Evolutionary conservation across 2,888 invertebrate genomes (phyloP).

Genomic region (Encarsia formosa): DNA sequence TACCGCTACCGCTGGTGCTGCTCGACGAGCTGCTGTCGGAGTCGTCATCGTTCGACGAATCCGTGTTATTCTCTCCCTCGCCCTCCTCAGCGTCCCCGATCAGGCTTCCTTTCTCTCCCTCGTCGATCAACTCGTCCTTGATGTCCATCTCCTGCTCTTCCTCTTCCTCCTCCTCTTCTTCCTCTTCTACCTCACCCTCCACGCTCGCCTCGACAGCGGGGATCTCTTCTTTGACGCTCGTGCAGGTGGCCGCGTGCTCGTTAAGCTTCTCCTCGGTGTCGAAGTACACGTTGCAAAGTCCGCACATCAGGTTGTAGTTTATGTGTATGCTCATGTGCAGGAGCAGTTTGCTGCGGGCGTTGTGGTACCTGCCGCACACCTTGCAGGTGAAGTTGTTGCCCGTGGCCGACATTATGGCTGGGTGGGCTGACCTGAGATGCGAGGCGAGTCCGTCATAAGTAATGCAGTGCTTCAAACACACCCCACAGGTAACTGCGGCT

Average conservation of each 20-base stretch:
- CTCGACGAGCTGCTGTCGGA: conserved; percentile 19
- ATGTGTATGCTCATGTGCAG: conserved; percentile 59
- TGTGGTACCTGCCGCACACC: conserved; percentile 56
- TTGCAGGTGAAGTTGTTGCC: conserved; percentile 60
- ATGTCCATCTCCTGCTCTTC: conserved; percentile 30
- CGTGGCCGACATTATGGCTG: conserved; percentile 52
- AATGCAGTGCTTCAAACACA: conserved; percentile 57
- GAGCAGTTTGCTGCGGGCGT: conserved; percentile 56
- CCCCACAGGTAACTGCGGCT: conserved; percentile 59
- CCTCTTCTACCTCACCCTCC: conserved; percentile 23
- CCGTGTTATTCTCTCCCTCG: conserved; percentile 32
- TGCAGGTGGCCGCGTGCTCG: conserved; percentile 39
- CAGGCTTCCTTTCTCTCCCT: conserved; percentile 21
- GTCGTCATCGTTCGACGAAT: conserved; percentile 25
- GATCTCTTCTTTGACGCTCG: conserved; percentile 29
- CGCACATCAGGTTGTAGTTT: conserved; percentile 47
- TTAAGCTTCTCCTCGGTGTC: conserved; percentile 39
- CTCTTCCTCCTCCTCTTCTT: conserved; percentile 20
- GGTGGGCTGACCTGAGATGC: conserved; percentile 54
- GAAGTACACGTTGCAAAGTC: conserved; percentile 42
- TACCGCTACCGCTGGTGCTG: conserved; percentile 17
- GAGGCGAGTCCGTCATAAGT: conserved; percentile 53
- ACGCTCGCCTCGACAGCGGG: conserved; percentile 9
- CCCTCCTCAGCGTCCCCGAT: conserved; percentile 1
- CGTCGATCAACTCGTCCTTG: no score